Evolutionary conservation across 2,888 invertebrate genomes (phyloP).

Genomic region (Lithophane leautieri): DNA sequence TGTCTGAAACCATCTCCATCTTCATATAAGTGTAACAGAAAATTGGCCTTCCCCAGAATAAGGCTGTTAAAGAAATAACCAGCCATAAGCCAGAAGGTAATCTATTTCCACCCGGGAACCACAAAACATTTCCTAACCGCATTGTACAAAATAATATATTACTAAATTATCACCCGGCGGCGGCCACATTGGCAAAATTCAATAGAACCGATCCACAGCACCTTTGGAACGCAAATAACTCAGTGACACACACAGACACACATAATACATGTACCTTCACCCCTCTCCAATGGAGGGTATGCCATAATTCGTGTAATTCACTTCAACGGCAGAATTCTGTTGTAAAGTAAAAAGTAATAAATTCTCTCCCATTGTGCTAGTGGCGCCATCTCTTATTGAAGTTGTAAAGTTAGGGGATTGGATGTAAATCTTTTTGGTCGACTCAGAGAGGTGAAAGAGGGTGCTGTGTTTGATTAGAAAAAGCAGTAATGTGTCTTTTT

Average conservation of each 20-base stretch:
- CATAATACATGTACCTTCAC: conserved; percentile 13
- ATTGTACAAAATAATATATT: conserved; percentile 48
- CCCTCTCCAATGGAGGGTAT: conserved; percentile 20
- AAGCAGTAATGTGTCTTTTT: background rate
- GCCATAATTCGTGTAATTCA: conserved; percentile 63
- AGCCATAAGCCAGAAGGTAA: conserved; percentile 2
- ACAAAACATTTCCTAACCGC: conserved; percentile 18
- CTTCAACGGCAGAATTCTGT: conserved; percentile 38
- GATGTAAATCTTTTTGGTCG: conserved; percentile 55
- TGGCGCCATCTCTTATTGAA: conserved; percentile 60
- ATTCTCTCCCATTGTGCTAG: conserved; percentile 50
- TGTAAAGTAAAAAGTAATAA: conserved; percentile 60
- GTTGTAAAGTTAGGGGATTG: conserved; percentile 52
- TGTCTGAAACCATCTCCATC: background rate
- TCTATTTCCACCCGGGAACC: conserved; percentile 7
- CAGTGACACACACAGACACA: conserved; percentile 29
- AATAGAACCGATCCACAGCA: conserved; percentile 35
- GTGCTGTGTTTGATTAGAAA: conserved; percentile 24
- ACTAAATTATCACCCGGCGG: conserved; percentile 32
- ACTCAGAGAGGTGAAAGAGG: background rate
- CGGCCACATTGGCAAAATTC: conserved; percentile 32
- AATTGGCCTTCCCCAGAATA: background rate
- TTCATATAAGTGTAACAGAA: background rate
- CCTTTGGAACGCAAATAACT: conserved; percentile 48
- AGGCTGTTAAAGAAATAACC: conserved; percentile 16